A percentile compares a stretch with the other conserved stretches of the same genome.
phyloP scores from a whole-genome alignment of 2,888 invertebrate genomes.

The Metallyticus violacea region DNA sequence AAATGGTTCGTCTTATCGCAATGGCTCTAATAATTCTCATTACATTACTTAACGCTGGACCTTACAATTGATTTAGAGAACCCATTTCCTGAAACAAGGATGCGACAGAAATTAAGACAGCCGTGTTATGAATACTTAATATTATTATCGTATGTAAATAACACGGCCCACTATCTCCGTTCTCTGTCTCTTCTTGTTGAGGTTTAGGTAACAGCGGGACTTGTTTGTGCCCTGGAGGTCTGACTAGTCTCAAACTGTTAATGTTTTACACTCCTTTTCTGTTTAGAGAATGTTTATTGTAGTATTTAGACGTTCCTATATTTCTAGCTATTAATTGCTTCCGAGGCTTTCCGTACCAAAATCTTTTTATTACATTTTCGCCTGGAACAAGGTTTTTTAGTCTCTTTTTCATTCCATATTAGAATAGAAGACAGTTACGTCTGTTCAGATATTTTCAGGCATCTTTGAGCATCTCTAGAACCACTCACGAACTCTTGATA shows the following conservation, averaged over 20 bases:
- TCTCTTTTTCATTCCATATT: too few species aligned
- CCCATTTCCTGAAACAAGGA: background rate
- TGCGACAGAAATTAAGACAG: background rate
- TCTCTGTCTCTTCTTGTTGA: background rate
- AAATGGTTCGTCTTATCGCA: too few species aligned
- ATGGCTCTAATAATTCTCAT: background rate
- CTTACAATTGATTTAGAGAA: constrained; percentile 19
- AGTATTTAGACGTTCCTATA: too few species aligned
- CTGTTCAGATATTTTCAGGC: too few species aligned
- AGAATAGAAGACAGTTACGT: too few species aligned
- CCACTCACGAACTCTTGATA: too few species aligned
- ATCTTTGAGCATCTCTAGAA: too few species aligned
- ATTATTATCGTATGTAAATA: background rate
- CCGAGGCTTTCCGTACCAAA: too few species aligned
- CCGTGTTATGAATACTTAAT: constrained; percentile 20
- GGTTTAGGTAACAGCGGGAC: background rate
- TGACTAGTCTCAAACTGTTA: background rate
- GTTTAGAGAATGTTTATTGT: too few species aligned
- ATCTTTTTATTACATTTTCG: too few species aligned
- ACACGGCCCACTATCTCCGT: background rate
- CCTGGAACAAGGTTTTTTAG: too few species aligned
- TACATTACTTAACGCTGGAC: background rate
- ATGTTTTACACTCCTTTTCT: background rate
- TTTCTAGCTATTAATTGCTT: too few species aligned
- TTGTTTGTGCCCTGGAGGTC: background rate